Conservation (phyloP, 2,113 vertebrate species). For the Eupsittula cactorum region DNA sequence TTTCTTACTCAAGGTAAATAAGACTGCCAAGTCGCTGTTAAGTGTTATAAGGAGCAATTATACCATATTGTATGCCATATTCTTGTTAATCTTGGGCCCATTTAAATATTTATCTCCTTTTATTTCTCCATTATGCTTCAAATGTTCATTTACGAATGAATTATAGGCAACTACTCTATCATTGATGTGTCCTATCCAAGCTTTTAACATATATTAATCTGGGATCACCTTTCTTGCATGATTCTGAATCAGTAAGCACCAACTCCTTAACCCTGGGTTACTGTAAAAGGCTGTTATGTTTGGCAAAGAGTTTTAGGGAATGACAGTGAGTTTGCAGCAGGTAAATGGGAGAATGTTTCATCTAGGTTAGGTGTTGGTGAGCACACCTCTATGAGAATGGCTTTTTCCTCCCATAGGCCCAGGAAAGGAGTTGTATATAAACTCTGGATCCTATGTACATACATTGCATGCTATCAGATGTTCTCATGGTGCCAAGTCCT, state of each 20-base stretch:
- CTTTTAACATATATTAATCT: background rate
- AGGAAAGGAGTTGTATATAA: background rate
- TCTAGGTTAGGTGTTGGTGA: background rate
- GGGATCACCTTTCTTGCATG: background rate
- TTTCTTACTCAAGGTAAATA: constrained; percentile 93
- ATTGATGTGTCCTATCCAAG: background rate
- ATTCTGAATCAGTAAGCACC: background rate
- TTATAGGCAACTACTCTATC: constrained; percentile 9
- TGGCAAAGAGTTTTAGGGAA: background rate
- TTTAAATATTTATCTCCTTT: constrained; percentile 52
- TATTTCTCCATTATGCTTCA: constrained; percentile 29
- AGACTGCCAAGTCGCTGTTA: constrained; percentile 74
- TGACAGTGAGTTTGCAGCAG: background rate
- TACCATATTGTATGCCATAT: constrained; percentile 61
- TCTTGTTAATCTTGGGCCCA: constrained; percentile 54
- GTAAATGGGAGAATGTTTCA: background rate
- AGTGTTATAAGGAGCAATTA: constrained; percentile 61
- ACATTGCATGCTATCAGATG: background rate
- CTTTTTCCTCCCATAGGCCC: background rate
- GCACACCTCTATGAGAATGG: background rate
- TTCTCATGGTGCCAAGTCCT: background rate
- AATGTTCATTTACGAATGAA: constrained; percentile 42
- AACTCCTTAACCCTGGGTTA: background rate
- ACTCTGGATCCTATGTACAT: background rate
- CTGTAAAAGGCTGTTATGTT: background rate